A percentile compares a stretch with the other conserved stretches of the same genome.
Conservation (phyloP, 2,113 vertebrate species). For the Indicator maculatus region DNA sequence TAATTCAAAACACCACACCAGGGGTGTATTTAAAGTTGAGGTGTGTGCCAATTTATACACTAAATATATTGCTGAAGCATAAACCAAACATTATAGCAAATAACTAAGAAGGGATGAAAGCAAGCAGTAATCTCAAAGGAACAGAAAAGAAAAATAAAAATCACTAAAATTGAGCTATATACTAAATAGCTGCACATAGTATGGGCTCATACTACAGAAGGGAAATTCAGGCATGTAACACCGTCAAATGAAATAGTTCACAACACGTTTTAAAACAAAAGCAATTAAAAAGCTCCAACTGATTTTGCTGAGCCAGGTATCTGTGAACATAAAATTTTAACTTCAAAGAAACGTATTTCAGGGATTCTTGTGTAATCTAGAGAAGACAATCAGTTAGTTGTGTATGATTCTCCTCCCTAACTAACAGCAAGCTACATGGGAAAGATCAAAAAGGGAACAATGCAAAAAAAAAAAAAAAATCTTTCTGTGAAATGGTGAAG, state of each 20-base stretch:
- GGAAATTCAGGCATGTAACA: neutral
- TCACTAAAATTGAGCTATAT: neutral
- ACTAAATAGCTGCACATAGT: neutral
- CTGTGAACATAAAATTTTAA: neutral
- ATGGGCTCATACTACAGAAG: neutral
- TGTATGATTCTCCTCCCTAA: neutral
- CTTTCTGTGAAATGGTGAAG: neutral
- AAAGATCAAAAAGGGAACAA: neutral
- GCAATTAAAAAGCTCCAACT: neutral
- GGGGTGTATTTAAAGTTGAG: neutral
- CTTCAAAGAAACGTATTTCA: neutral
- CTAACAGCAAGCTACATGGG: neutral
- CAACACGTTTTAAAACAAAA: neutral
- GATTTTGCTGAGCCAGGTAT: neutral
- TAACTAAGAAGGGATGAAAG: conserved; percentile 29
- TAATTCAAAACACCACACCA: neutral
- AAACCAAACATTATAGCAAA: conserved; percentile 1
- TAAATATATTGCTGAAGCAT: conserved; percentile 6
- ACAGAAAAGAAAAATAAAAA: neutral
- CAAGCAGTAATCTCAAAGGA: conserved; percentile 13
- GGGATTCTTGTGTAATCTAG: neutral
- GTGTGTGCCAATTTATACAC: conserved; percentile 64
- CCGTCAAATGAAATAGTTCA: neutral
- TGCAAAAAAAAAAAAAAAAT: neutral
- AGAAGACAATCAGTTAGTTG: neutral